Evolutionary conservation across 2,888 invertebrate species (phyloP).

Genomic region (Polylopha cassiicola): DNA sequence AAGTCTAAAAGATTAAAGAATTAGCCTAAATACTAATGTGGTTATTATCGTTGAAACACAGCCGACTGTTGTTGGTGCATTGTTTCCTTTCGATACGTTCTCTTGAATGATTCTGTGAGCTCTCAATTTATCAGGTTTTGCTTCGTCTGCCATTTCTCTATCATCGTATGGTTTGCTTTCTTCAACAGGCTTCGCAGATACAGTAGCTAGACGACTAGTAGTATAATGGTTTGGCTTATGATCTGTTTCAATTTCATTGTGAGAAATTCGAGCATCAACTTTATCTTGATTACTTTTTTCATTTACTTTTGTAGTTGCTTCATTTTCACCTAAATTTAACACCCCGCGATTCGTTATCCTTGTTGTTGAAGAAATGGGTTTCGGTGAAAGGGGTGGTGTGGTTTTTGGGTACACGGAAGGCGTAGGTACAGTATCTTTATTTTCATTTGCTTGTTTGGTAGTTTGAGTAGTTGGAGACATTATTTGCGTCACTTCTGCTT

Average conservation of each 20-base stretch:
- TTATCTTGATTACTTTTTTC: slow-evolving; percentile 21
- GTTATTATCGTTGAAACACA: slow-evolving; percentile 33
- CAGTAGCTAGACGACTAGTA: slow-evolving; percentile 59
- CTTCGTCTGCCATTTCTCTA: slow-evolving; percentile 64
- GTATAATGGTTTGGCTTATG: slow-evolving; percentile 40
- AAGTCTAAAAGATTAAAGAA: slow-evolving; percentile 36
- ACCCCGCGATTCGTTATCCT: slow-evolving; percentile 28
- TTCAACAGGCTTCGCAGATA: slow-evolving; percentile 56
- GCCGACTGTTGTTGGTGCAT: slow-evolving; percentile 34
- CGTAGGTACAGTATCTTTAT: slow-evolving; percentile 17
- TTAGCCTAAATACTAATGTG: slow-evolving; percentile 39
- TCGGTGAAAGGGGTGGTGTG: slow-evolving; percentile 15
- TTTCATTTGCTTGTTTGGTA: slow-evolving; percentile 28
- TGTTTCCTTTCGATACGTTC: slow-evolving; percentile 31
- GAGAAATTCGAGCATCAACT: slow-evolving; percentile 22
- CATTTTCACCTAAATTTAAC: slow-evolving; percentile 29
- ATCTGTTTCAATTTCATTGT: slow-evolving; percentile 28
- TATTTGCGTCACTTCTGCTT: slow-evolving; percentile 12
- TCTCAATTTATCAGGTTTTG: slow-evolving; percentile 55
- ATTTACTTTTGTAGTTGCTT: slow-evolving; percentile 22
- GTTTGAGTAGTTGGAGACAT: slow-evolving; percentile 18
- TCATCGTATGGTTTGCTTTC: slow-evolving; percentile 42
- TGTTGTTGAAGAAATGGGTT: slow-evolving; percentile 4
- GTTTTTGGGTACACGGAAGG: slow-evolving; percentile 10
- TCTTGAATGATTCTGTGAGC: slow-evolving; percentile 53